phyloP scores from a whole-genome alignment of 2,888 invertebrate genomes.

The Drosophila sordidula region DNA sequence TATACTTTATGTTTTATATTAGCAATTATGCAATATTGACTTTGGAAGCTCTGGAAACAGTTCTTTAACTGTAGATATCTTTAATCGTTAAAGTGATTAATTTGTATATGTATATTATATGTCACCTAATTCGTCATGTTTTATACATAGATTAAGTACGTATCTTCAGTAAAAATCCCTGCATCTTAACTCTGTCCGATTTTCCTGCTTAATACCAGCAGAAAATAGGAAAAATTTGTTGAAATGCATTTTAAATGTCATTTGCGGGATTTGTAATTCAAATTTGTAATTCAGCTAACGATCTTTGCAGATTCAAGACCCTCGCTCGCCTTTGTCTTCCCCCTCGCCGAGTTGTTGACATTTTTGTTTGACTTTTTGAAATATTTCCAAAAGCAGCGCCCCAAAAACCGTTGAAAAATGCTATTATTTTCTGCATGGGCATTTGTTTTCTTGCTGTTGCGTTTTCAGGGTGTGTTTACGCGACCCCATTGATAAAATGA shows the following conservation, averaged over 20 bases:
- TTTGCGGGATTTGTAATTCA: conserved; percentile 40
- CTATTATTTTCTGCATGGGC: conserved; percentile 43
- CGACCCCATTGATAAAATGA: conserved; percentile 67
- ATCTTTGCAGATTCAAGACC: conserved; percentile 1
- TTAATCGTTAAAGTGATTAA: too few species aligned
- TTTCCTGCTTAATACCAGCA: not conserved
- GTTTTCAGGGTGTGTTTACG: conserved; percentile 68
- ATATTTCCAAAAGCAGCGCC: conserved; percentile 44
- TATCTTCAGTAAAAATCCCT: not conserved
- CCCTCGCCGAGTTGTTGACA: conserved; percentile 61
- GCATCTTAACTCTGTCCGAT: not conserved
- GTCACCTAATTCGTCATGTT: too few species aligned
- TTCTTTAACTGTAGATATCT: too few species aligned
- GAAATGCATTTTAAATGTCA: conserved; percentile 58
- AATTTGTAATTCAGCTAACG: conserved; percentile 34
- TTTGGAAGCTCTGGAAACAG: too few species aligned
- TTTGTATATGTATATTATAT: not conserved
- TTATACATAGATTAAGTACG: too few species aligned
- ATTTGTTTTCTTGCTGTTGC: conserved; percentile 18
- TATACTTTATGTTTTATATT: too few species aligned
- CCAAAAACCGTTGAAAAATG: conserved; percentile 37
- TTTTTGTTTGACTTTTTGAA: conserved; percentile 76
- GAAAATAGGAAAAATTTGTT: not conserved
- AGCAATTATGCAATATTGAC: too few species aligned
- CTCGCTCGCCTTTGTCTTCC: conserved; percentile 11